Conservation (phyloP, 2,888 invertebrate species). For the Rhagonycha lutea region DNA sequence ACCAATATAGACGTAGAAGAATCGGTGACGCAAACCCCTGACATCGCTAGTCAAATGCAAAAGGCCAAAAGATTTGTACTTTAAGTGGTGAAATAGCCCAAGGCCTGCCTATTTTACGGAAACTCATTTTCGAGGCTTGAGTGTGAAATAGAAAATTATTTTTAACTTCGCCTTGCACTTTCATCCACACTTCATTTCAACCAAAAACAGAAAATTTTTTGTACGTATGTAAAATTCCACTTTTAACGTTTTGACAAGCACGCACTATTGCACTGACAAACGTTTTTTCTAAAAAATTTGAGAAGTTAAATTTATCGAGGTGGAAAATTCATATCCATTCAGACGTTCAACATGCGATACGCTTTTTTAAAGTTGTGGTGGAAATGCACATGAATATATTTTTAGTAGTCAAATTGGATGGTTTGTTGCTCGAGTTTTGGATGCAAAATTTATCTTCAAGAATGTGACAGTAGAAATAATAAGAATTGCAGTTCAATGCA, state of each 20-base stretch:
- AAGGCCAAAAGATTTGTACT: conserved; percentile 34
- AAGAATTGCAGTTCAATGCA: conserved; percentile 40
- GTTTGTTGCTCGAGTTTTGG: conserved; percentile 33
- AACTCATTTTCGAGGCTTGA: conserved; percentile 22
- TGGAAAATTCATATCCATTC: neutral
- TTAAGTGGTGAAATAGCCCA: conserved; percentile 35
- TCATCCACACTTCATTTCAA: conserved; percentile 23
- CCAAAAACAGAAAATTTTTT: neutral
- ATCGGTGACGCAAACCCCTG: conserved; percentile 18
- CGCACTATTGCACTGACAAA: neutral
- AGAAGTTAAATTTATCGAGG: conserved; percentile 2
- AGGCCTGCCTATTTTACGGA: conserved; percentile 30
- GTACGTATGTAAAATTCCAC: neutral
- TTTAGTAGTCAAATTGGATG: conserved; percentile 32
- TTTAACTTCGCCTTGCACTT: conserved; percentile 33
- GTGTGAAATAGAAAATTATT: conserved; percentile 30
- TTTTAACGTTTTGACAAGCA: neutral
- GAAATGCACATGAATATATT: conserved; percentile 25
- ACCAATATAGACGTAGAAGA: neutral
- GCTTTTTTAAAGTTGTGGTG: conserved; percentile 17
- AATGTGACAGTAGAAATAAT: conserved; percentile 39
- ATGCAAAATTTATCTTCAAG: conserved; percentile 32
- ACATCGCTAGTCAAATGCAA: conserved; percentile 31
- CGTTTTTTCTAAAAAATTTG: neutral
- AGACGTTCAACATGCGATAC: neutral